Conservation (phyloP, 1,140 invertebrate genomes). For the Sitobion miscanthi region DNA sequence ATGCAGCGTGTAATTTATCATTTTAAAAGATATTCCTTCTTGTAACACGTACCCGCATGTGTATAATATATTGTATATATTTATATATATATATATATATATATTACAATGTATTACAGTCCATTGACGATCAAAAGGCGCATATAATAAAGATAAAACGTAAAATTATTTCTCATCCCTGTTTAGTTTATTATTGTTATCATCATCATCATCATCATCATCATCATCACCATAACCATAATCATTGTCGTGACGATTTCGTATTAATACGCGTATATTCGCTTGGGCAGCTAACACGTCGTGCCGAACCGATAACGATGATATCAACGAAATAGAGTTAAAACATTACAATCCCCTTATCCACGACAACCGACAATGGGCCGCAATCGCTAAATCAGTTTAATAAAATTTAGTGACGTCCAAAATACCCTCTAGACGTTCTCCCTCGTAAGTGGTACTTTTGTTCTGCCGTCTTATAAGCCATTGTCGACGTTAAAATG, state of each 20-base stretch:
- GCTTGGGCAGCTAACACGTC: background rate
- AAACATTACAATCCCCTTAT: background rate
- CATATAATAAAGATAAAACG: constrained; percentile 4
- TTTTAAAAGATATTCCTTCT: background rate
- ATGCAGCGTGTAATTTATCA: background rate
- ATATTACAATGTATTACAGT: background rate
- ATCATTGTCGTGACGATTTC: background rate
- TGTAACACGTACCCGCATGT: background rate
- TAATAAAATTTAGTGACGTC: background rate
- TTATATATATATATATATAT: background rate
- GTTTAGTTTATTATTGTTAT: background rate
- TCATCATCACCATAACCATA: background rate
- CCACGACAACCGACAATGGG: background rate
- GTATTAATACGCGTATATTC: background rate
- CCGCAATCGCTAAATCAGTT: constrained; percentile 16
- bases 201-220: background rate
- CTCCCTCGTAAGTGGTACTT: background rate
- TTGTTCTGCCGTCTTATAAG: background rate
- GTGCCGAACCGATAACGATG: background rate
- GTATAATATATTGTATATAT: background rate
- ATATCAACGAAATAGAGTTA: background rate
- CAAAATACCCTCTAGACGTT: background rate
- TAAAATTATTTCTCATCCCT: background rate
- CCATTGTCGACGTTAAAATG: background rate
- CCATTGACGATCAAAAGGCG: constrained; percentile 1